Conservation (phyloP, 2,113 vertebrate genomes). For the Nestor notabilis region DNA sequence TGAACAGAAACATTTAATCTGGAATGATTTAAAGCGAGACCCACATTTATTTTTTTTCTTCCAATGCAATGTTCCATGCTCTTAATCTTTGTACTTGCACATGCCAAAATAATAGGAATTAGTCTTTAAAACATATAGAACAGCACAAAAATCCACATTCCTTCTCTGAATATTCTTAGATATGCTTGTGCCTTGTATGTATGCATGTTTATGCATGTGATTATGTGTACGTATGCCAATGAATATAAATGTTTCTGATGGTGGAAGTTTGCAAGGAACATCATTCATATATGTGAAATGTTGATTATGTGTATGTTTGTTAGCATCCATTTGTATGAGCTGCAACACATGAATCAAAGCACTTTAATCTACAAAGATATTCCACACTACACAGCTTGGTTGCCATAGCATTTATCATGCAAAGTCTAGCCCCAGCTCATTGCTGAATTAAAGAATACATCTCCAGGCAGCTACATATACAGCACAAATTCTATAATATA, state of each 20-base stretch:
- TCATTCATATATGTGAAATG: background rate
- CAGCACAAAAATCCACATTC: slow-evolving; percentile 29
- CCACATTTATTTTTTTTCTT: slow-evolving; percentile 74
- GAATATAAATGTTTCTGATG: background rate
- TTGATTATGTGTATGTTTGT: background rate
- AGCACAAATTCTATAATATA: background rate
- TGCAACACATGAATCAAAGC: slow-evolving; percentile 32
- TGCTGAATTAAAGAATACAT: slow-evolving; percentile 24
- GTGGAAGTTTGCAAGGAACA: background rate
- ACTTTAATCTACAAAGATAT: slow-evolving; percentile 38
- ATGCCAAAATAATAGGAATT: slow-evolving; percentile 7
- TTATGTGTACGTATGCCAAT: background rate
- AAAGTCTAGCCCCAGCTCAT: background rate
- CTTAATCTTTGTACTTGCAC: slow-evolving; percentile 17
- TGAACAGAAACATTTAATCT: slow-evolving; percentile 77
- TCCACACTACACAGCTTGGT: background rate
- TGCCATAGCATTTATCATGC: slow-evolving; percentile 47
- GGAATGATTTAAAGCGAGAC: slow-evolving; percentile 62
- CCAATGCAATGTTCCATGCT: slow-evolving; percentile 53
- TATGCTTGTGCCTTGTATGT: slow-evolving; percentile 2
- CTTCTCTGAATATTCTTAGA: background rate
- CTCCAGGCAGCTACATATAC: background rate
- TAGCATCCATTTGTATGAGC: slow-evolving; percentile 8
- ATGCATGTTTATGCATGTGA: background rate
- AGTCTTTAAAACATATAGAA: background rate